Evolutionary conservation across 2,113 vertebrate species (phyloP).

Genomic region (Neolamprologus brichardi): DNA sequence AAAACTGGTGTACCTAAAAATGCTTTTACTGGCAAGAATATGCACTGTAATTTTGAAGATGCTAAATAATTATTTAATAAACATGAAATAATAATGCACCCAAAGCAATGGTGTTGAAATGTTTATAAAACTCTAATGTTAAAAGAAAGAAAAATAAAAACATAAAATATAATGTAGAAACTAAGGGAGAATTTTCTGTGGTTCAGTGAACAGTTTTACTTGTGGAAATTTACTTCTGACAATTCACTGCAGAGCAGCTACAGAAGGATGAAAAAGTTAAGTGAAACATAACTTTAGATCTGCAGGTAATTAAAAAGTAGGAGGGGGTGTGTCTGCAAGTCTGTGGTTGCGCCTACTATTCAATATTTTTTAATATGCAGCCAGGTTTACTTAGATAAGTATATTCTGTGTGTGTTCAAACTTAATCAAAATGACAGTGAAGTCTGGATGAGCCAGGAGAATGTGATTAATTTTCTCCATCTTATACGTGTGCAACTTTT

Average conservation of each 20-base stretch:
- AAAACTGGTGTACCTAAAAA: neutral
- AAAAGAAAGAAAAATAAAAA: neutral
- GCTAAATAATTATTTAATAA: neutral
- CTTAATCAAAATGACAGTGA: neutral
- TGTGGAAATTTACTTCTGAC: neutral
- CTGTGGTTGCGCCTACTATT: neutral
- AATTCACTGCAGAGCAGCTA: neutral
- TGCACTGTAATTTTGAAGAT: neutral
- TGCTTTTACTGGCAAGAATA: neutral
- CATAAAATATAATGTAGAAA: neutral
- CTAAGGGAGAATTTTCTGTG: neutral
- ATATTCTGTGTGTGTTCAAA: neutral
- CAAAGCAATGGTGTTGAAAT: neutral
- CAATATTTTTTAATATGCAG: neutral
- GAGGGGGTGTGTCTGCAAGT: neutral
- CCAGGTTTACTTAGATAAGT: neutral
- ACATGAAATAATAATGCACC: fast-evolving
- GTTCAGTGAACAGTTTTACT: neutral
- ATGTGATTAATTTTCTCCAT: neutral
- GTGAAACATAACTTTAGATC: neutral
- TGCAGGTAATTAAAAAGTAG: neutral
- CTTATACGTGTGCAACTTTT: fast-evolving
- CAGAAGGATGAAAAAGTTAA: neutral
- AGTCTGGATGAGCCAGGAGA: neutral
- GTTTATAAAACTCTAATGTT: neutral